These are phyloP conservation scores for Cyclargus thomasi DNA, from an alignment of 1,140 invertebrate species.

Conservation along the genomic window DNA sequence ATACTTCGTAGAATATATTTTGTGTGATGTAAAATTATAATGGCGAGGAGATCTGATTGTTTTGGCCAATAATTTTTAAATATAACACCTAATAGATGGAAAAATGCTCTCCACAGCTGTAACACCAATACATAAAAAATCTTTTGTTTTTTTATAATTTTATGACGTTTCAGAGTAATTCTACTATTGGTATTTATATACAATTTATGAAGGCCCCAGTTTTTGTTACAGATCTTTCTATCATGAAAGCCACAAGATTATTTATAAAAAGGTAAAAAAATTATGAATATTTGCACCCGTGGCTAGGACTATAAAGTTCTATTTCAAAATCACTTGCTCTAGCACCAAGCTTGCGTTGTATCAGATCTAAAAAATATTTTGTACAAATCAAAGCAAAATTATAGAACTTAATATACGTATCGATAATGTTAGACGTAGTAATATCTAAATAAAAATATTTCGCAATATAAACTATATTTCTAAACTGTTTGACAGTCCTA, in stretches of 20 bases:
- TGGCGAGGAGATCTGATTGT: constrained; percentile 39
- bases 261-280: no score
- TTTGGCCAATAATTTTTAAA: no score
- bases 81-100: neutral
- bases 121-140: no score
- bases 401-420: constrained; percentile 65
- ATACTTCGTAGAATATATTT: constrained; percentile 49
- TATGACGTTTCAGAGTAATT: no score
- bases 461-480: constrained; percentile 57
- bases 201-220: no score
- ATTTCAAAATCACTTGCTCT: constrained; percentile 25
- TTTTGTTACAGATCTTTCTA: no score
- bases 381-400: constrained; percentile 74
- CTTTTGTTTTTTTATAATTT: no score
- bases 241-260: no score
- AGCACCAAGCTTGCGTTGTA: constrained; percentile 47
- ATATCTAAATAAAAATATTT: constrained; percentile 53
- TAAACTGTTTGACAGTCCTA: constrained; percentile 60
- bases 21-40: constrained; percentile 29
- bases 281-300: no score
- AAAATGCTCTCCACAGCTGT: no score
- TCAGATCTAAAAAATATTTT: constrained; percentile 67
- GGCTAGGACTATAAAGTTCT: neutral
- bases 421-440: constrained; percentile 56
- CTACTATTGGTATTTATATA: no score